phyloP scores from a whole-genome alignment of 2,797 vertebrate species.

The Sebastes itinus region DNA sequence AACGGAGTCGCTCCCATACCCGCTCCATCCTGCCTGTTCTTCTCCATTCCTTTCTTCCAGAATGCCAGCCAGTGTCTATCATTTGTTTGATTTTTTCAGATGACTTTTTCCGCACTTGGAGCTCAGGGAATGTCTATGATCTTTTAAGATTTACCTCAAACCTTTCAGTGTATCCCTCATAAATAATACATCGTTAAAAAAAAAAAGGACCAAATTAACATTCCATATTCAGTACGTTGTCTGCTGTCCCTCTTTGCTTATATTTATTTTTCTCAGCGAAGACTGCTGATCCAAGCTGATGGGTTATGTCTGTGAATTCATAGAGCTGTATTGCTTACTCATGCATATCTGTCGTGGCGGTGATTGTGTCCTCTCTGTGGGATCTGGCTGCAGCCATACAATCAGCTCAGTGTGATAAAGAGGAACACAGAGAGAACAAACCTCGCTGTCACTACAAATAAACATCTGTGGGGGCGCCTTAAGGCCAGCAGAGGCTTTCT shows the following conservation, averaged over 20 bases:
- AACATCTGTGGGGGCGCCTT: conserved; percentile 71
- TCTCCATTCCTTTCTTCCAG: conserved; percentile 29
- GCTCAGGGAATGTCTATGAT: conserved; percentile 17
- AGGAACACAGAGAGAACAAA: conserved; percentile 72
- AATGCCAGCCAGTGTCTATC: conserved; percentile 51
- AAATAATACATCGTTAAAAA: conserved; percentile 34
- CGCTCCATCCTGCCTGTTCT: conserved; percentile 35
- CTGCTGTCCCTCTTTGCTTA: conserved; percentile 21
- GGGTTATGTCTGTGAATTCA: conserved; percentile 58
- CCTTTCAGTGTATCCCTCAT: conserved; percentile 20
- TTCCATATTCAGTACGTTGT: conserved; percentile 12
- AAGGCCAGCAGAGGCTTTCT: conserved; percentile 63
- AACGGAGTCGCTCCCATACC: conserved; percentile 60
- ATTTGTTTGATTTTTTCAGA: conserved; percentile 53
- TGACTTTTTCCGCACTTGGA: conserved; percentile 21
- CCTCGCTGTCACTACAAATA: conserved; percentile 74
- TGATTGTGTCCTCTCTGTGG: conserved; percentile 61
- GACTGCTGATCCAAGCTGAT: conserved; percentile 61
- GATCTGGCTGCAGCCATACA: conserved; percentile 59
- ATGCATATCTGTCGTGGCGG: conserved; percentile 59
- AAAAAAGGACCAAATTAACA: conserved; percentile 19
- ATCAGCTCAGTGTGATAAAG: conserved; percentile 77
- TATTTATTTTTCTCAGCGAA: conserved; percentile 30
- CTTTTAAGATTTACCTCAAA: conserved; percentile 44
- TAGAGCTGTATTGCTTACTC: conserved; percentile 61